A percentile compares a stretch with the other conserved stretches of the same genome.
Conservation (phyloP, 2,113 vertebrate species). For the Orcinus orca region DNA sequence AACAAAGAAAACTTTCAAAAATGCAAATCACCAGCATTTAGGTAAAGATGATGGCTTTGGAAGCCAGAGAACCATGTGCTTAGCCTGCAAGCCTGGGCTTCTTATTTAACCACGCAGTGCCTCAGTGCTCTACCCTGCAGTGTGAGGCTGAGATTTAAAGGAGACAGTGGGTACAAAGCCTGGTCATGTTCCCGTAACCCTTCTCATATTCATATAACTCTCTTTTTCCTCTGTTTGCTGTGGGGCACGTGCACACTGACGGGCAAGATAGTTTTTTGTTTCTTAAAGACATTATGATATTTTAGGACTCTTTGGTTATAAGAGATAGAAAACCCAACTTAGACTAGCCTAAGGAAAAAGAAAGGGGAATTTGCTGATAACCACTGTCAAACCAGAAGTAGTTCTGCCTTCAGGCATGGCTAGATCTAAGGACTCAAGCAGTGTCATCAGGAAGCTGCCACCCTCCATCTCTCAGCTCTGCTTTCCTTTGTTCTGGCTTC, state of each 20-base stretch:
- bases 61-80: neutral
- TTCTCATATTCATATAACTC: neutral
- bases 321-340: neutral
- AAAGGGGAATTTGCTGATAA: neutral
- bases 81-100: neutral
- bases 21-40: neutral
- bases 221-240: neutral
- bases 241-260: no score
- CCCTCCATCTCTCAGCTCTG: neutral
- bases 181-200: neutral
- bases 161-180: neutral
- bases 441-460: neutral
- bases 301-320: neutral
- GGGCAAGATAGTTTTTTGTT: neutral
- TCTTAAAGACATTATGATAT: neutral
- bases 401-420: neutral
- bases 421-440: neutral
- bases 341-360: neutral
- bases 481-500: neutral
- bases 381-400: neutral
- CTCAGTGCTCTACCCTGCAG: neutral
- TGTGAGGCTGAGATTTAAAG: neutral
- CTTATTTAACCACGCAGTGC: fast-evolving
- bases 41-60: neutral
- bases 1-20: neutral